Evolutionary conservation across 2,888 invertebrate species (phyloP), one percentile per base, ranked within the genome.

Genomic region (Caprella mutica): DNA sequence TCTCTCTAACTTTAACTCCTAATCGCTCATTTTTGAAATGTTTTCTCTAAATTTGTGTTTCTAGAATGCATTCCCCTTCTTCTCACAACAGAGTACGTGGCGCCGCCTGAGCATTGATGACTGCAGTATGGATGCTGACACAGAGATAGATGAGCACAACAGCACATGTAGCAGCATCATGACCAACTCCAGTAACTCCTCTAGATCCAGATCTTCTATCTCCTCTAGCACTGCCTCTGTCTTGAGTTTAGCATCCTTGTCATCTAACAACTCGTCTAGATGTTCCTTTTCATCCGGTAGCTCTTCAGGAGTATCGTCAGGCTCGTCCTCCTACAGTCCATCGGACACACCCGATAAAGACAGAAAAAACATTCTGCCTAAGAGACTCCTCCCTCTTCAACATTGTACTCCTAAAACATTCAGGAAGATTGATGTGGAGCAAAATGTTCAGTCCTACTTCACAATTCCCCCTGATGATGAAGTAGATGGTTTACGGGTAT

Each of bases 31-130:
- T n/a, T n/a, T n/a, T n/a, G n/a, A n/a, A n/a, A n/a, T n/a, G n/a
- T n/a, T n/a, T n/a, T n/a, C n/a, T n/a, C n/a, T n/a, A n/a, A n/a
- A n/a, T n/a, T n/a, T n/a, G n/a, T n/a, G n/a, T n/a, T n/a, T 12
- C 17, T 40, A 40, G 6, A 19, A 12, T 12, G 40, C 17, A 40
- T 26, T 26, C 24, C 27, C 8, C 14, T 48, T 9, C 35, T 35
- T 17, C 29, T n/a, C 1, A 14, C 56, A 59, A 14, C 56, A 59
- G 59, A 29, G 50, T 21, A 56, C 59, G 8, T 59, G 59, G 59
- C 56, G 59, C 5, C 56, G 56, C 17, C 30, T 48, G 1, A 59
- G 59, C 42, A 40, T 59, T 9, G 59, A 56, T 35, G 56, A 59
- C 17, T 56, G 56, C 5, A 48, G 56, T 26, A 46, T 46, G 12